Percentiles rank a stretch among this genome's conserved stretches.
phyloP scores from a whole-genome alignment of 2,113 vertebrate genomes.

The Phaethon lepturus region DNA sequence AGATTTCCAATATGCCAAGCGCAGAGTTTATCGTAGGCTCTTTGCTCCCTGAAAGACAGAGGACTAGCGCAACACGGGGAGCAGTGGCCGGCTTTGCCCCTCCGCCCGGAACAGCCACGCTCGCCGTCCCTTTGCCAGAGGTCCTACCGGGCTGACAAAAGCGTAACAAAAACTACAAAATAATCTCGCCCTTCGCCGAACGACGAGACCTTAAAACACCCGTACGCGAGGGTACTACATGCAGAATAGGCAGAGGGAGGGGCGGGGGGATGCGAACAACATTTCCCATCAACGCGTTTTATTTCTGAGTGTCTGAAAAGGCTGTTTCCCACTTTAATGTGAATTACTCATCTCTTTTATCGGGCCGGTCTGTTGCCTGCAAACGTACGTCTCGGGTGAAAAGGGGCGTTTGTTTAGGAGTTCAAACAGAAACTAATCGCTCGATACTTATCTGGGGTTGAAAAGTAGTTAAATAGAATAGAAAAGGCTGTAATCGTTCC shows the following conservation, averaged over 20 bases:
- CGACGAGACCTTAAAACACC: slow-evolving; percentile 60
- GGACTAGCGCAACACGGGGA: neutral
- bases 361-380: neutral
- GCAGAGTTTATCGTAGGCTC: slow-evolving; percentile 42
- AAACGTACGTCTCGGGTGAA: neutral
- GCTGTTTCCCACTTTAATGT: neutral
- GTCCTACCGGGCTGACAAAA: neutral
- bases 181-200: slow-evolving; percentile 21
- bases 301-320: neutral
- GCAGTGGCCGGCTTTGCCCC: neutral
- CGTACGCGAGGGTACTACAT: neutral
- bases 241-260: slow-evolving; percentile 41
- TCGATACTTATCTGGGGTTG: neutral
- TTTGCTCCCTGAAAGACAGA: slow-evolving; percentile 19
- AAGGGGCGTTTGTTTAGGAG: neutral
- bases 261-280: neutral
- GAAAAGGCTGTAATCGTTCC: neutral
- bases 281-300: slow-evolving; percentile 37
- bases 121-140: slow-evolving; percentile 14
- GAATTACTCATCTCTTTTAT: slow-evolving; percentile 7
- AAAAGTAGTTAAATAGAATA: neutral
- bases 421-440: neutral
- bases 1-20: slow-evolving; percentile 39
- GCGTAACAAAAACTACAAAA: neutral
- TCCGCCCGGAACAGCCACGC: neutral